These are phyloP conservation scores for Patella depressa DNA, from an alignment of 2,888 invertebrate genomes.

Conservation along the genomic window DNA sequence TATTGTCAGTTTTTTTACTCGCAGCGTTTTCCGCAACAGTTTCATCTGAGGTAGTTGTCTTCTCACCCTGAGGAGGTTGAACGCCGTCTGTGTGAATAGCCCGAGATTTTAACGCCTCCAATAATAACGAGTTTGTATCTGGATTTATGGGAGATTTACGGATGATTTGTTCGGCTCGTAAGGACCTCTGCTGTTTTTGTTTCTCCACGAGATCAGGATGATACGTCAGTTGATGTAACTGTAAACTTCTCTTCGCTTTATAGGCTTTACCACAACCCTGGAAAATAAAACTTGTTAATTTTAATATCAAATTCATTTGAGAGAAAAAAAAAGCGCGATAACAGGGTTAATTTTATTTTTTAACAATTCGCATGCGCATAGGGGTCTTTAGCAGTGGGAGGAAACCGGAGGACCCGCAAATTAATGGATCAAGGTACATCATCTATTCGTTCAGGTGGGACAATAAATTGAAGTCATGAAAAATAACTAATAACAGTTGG, in stretches of 20 bases:
- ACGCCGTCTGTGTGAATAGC: conserved; percentile 14
- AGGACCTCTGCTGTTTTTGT: not conserved
- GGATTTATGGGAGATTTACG: conserved; percentile 24
- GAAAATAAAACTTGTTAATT: conserved; percentile 14
- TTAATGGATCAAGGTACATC: too few relatives aligned
- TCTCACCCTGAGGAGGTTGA: not conserved
- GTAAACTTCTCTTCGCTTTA: conserved; percentile 66
- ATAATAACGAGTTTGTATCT: conserved; percentile 32
- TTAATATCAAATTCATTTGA: too few relatives aligned
- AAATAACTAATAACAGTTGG: too few relatives aligned
- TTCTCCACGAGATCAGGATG: conserved; percentile 33
- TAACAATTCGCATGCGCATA: too few relatives aligned
- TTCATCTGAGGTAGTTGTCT: not conserved
- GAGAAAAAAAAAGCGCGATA: too few relatives aligned
- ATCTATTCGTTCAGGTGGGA: too few relatives aligned
- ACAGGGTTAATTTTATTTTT: too few relatives aligned
- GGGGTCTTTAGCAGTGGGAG: too few relatives aligned
- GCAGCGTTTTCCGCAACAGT: not conserved
- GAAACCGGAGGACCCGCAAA: too few relatives aligned
- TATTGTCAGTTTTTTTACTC: too few relatives aligned
- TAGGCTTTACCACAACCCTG: conserved; percentile 63
- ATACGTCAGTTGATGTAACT: conserved; percentile 55
- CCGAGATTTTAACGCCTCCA: conserved; percentile 36
- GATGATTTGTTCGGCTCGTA: not conserved
- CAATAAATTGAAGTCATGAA: too few relatives aligned